Evolutionary conservation across 2,113 vertebrate species (phyloP).

Genomic region (Misgurnus mizolepis): DNA sequence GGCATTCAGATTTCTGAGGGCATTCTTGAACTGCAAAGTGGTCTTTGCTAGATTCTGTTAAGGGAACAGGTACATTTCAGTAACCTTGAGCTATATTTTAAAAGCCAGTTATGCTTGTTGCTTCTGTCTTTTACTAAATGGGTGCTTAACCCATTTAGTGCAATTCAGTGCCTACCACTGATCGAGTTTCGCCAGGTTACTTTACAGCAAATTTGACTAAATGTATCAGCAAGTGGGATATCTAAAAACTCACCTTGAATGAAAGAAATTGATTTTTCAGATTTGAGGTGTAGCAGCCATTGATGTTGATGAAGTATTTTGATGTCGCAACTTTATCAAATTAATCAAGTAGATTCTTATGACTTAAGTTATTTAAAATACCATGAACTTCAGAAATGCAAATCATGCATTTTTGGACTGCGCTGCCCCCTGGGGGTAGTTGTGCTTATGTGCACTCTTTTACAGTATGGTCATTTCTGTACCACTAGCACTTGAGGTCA

Average conservation of each 20-base stretch:
- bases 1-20: constrained; percentile 36
- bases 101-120: background rate
- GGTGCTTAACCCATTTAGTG: constrained; percentile 1
- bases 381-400: background rate
- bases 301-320: too few relatives aligned
- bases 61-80: constrained; percentile 64
- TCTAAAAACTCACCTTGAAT: too few relatives aligned
- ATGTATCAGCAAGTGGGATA: too few relatives aligned
- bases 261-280: background rate
- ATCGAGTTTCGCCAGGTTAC: too few relatives aligned
- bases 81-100: constrained; percentile 42
- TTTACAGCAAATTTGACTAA: too few relatives aligned
- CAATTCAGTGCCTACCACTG: constrained; percentile 7
- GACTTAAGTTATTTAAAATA: background rate
- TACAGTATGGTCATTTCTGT: background rate
- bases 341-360: background rate
- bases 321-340: background rate
- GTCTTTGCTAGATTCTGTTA: constrained; percentile 18
- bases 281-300: background rate
- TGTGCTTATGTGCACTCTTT: background rate
- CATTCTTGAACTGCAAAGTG: constrained; percentile 43
- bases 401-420: constrained; percentile 1
- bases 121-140: background rate
- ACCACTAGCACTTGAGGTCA: background rate
- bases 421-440: constrained; percentile 36